Evolutionary conservation across 2,797 vertebrate genomes (phyloP), one percentile per base, ranked within the genome.

Genomic region (Ceryle rudis): DNA sequence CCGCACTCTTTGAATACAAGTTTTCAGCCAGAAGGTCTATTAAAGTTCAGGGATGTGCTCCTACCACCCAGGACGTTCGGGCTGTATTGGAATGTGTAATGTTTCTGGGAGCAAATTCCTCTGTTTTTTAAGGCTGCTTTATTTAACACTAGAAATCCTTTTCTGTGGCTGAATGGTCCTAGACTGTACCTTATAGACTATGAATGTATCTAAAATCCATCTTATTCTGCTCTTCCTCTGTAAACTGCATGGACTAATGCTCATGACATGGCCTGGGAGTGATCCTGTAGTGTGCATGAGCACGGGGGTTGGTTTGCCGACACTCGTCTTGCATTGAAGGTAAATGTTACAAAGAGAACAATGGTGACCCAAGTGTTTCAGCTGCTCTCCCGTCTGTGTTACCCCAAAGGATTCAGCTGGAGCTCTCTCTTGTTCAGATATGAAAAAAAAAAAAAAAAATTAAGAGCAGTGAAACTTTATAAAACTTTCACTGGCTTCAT

Each of bases 401-500:
- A 37, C 4, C 13, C 51, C 26, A 22, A 17, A 74, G 74, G 39
- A 77, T 14, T 17, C 8, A 69, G 10, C 6, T 49, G 37, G 46
- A 84, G 39, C 5, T 25, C 41, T 25, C 6, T 69, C 52, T 58
- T 61, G 9, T 87, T 91, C 57, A 81, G 67, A 9, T 51, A 25
- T 61, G 6, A 61, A 62, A 74, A 35, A 2, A 61, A 60, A 69
- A 42, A 2, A 62, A 65, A 35, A 2, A 64, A 65, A 77, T 23
- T 54, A 77, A 26, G 10, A 85, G 42, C 55, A 79, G 55, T 64
- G 18, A 88, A 94, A 90, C 72, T 91, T 81, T 29, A 46, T 60
- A 86, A 60, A 84, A 84, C 22, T 88, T 81, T 82, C 28, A 81
- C 84, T 87, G 37, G 42, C 47, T 94, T 95, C 44, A 18, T 77